Evolutionary conservation across 2,888 invertebrate species (phyloP).

Genomic region (Dynastes grantii): DNA sequence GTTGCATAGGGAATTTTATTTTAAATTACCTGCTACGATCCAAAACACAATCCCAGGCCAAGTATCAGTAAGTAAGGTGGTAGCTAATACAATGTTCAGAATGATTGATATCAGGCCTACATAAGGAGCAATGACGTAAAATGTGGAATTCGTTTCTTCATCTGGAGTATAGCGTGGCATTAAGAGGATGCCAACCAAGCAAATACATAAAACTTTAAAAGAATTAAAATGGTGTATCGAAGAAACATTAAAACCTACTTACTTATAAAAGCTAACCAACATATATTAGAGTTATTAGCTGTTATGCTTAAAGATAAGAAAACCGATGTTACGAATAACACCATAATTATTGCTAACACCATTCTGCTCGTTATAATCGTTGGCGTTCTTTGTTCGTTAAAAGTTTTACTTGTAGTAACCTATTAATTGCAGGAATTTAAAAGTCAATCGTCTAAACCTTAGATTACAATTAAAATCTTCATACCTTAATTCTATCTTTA

Average conservation of each 20-base stretch:
- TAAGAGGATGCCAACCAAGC: constrained; percentile 72
- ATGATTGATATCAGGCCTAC: constrained; percentile 71
- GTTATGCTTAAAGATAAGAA: constrained; percentile 61
- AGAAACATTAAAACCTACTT: constrained; percentile 26
- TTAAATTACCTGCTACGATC: constrained; percentile 73
- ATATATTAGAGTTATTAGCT: constrained; percentile 59
- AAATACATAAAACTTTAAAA: constrained; percentile 72
- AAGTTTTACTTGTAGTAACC: constrained; percentile 66
- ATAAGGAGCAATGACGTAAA: constrained; percentile 65
- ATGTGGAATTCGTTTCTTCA: constrained; percentile 60
- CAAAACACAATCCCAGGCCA: constrained; percentile 78
- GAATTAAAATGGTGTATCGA: constrained; percentile 6
- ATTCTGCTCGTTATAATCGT: constrained; percentile 63
- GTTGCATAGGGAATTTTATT: neutral
- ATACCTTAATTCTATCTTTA: constrained; percentile 80
- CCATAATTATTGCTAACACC: constrained; percentile 61
- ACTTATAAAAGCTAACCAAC: constrained; percentile 63
- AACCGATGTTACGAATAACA: constrained; percentile 61
- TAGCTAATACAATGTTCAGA: constrained; percentile 71
- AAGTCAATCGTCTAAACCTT: neutral
- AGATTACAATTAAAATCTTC: constrained; percentile 35
- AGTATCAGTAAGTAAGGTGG: constrained; percentile 74
- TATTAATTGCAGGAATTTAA: constrained; percentile 49
- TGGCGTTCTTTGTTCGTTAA: constrained; percentile 62
- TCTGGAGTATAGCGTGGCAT: constrained; percentile 72